Percentiles rank a stretch among this genome's conserved stretches.
Conservation (phyloP, 2,888 invertebrate species). For the Chymomyza amoena region DNA sequence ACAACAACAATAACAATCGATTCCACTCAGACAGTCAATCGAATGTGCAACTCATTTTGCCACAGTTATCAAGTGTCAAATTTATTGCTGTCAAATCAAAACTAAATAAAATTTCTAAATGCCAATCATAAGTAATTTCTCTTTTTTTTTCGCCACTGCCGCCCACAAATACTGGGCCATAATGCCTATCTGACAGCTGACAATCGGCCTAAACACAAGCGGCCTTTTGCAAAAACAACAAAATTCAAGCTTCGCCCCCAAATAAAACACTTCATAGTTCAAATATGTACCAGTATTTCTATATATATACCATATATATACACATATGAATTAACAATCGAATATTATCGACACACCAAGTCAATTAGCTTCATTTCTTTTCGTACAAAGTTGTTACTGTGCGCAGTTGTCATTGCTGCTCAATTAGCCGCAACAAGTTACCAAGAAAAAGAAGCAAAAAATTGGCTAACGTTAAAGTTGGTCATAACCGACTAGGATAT, state of each 20-base stretch:
- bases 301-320: slow-evolving; percentile 13
- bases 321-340: slow-evolving; percentile 17
- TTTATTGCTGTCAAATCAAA: slow-evolving; percentile 54
- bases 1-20: slow-evolving; percentile 10
- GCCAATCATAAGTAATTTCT: slow-evolving; percentile 73
- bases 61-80: slow-evolving; percentile 38
- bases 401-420: slow-evolving; percentile 35
- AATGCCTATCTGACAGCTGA: slow-evolving; percentile 61
- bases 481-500: too few species aligned
- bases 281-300: slow-evolving; percentile 11
- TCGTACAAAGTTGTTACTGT: slow-evolving; percentile 42
- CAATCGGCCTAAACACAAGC: slow-evolving; percentile 23
- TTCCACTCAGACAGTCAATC: background rate
- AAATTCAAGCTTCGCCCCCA: background rate
- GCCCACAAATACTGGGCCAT: slow-evolving; percentile 45
- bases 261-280: background rate
- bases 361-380: slow-evolving; percentile 55
- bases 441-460: slow-evolving; percentile 21
- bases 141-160: slow-evolving; percentile 36
- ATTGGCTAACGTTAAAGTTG: slow-evolving; percentile 1
- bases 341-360: slow-evolving; percentile 22
- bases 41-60: slow-evolving; percentile 14
- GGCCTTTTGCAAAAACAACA: slow-evolving; percentile 35
- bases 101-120: slow-evolving; percentile 69
- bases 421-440: slow-evolving; percentile 70